Conservation (phyloP, 2,888 invertebrate genomes). For the Lepetodrilus schrolli region DNA sequence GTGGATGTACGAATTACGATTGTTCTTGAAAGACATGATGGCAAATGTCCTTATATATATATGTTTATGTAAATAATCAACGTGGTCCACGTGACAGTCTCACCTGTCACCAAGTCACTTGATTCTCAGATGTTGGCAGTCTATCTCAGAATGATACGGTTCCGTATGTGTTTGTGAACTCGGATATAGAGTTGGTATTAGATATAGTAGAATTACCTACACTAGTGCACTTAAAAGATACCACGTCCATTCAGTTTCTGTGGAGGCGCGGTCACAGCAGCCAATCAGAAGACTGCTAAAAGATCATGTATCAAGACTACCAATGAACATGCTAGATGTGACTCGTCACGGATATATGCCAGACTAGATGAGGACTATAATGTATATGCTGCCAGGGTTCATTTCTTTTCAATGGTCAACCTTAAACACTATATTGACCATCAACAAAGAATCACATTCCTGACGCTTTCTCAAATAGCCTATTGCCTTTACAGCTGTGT, state of each 20-base stretch:
- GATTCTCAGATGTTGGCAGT: not conserved
- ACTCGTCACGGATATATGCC: not conserved
- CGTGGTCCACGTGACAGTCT: too few relatives aligned
- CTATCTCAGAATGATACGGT: not conserved
- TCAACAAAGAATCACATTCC: not conserved
- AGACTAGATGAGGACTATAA: not conserved
- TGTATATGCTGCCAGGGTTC: not conserved
- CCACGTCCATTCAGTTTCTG: conserved; percentile 11
- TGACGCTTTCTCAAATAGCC: too few relatives aligned
- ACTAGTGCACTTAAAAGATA: conserved; percentile 6
- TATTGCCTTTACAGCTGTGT: too few relatives aligned
- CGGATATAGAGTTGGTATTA: not conserved
- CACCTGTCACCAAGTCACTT: not conserved
- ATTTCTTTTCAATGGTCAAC: not conserved
- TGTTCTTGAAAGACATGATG: conserved; percentile 5
- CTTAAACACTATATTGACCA: not conserved
- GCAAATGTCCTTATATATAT: too few relatives aligned
- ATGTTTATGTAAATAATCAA: too few relatives aligned
- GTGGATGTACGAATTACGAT: not conserved
- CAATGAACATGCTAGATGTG: not conserved
- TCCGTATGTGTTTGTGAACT: conserved; percentile 2
- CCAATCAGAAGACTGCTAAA: conserved; percentile 1
- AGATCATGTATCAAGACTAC: not conserved
- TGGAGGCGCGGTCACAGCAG: not conserved
- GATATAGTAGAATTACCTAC: conserved; percentile 5